A percentile compares a stretch with the other conserved stretches of the same genome.
Evolutionary conservation across 2,797 vertebrate species (phyloP).

Genomic region (Hirundo rustica): DNA sequence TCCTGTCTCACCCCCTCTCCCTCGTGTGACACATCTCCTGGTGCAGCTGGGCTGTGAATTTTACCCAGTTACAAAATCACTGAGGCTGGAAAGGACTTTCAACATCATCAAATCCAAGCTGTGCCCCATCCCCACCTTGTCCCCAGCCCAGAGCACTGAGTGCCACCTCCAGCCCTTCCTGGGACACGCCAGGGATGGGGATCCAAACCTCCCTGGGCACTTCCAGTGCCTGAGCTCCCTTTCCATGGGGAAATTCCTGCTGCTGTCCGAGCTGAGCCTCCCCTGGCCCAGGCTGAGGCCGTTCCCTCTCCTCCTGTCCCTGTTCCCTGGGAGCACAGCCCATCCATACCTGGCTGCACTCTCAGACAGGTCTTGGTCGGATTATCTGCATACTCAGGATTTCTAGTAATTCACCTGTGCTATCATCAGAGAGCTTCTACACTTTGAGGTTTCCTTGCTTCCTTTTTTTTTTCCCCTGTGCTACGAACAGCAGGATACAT

Average conservation of each 20-base stretch:
- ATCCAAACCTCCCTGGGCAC: neutral
- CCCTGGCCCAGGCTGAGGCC: neutral
- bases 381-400: neutral
- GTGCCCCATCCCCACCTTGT: neutral
- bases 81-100: neutral
- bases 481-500: neutral
- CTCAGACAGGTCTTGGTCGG: neutral
- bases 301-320: neutral
- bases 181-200: neutral
- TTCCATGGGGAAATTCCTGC: neutral
- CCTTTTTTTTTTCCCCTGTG: rapidly evolving
- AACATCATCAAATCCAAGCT: rapidly evolving
- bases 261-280: neutral
- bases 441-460: neutral
- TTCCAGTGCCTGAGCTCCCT: neutral
- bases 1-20: neutral
- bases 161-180: neutral
- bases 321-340: neutral
- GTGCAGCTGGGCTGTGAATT: neutral
- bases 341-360: neutral
- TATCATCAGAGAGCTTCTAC: neutral
- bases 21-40: neutral
- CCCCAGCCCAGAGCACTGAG: neutral
- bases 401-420: neutral
- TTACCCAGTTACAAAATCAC: neutral